Base-by-base conservation (phyloP, 1,140 invertebrate species). In the Pectinophora gossypiella region DNA sequence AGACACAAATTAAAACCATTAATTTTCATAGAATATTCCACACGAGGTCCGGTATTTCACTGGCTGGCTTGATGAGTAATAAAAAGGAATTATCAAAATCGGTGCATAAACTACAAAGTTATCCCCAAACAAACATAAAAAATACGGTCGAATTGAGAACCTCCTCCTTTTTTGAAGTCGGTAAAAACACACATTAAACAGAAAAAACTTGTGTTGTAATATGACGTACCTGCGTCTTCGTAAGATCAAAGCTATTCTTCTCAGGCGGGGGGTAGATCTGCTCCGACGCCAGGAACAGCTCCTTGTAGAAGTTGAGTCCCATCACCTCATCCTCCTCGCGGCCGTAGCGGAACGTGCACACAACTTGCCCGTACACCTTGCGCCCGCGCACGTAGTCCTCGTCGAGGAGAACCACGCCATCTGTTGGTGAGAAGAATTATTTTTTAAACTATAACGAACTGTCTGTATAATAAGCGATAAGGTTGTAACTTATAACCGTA, bases 251-350 rank as follows among this genome's bases (percentile, higher is more conserved):
- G 12, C 90, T 79, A 10, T 90, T 88, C 64, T 93, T 92, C 47
- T 91, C 90, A 0, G 88, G 83, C 15, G 89, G 87, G 0, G 98
- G 98, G 78, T 94, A 97, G 18, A 99, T 90, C 85, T 97, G 93
- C 67, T 95, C 92, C 0, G 96, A 96, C 1, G 93, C 93, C 43
- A 99, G 89, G 67, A 95, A 98, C 2, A 99, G 89, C 78, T 99
- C 98, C 87, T 99, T 99, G 66, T 98, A 95, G 89, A 99, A 99
- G 61, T 97, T 98, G 22, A 99, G 88, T 0, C 98, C 98, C 91
- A 99, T 95, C 43, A 99, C 96, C 89, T 99, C 98, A 76, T 99
- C 95, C 78, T 99, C 97, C 87, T 99, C 98, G 21, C 98, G 91
- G 0, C 98, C 98, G 89, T 99, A 99, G 2, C 98, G 94, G 85